phyloP scores from a whole-genome alignment of 2,797 vertebrate genomes.

The Ceryle rudis region DNA sequence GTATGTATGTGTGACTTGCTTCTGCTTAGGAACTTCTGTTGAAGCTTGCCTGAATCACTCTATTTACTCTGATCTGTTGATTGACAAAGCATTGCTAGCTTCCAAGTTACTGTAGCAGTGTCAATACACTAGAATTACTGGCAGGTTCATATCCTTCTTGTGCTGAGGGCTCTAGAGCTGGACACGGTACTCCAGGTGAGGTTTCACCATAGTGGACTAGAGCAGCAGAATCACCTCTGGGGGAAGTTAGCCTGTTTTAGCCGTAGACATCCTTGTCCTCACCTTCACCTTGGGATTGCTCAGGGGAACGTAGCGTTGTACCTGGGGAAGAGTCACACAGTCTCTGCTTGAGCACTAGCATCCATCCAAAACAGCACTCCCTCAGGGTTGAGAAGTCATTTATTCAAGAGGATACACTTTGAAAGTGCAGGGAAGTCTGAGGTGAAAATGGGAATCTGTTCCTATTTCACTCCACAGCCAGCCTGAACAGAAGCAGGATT shows the following conservation, averaged over 20 bases:
- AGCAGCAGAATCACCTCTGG: neutral
- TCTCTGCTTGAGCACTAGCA: neutral
- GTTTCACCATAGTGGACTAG: neutral
- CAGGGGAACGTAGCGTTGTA: neutral
- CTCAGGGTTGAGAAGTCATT: neutral
- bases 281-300: neutral
- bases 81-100: neutral
- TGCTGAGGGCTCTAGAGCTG: neutral
- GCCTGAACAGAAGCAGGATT: neutral
- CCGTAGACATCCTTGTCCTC: neutral
- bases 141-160: too few relatives aligned
- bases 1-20: neutral
- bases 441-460: neutral
- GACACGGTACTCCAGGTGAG: too few relatives aligned
- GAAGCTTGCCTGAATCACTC: neutral
- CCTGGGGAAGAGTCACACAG: accelerated
- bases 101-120: too few relatives aligned
- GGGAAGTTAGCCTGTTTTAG: neutral
- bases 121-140: too few relatives aligned
- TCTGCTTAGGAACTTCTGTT: neutral
- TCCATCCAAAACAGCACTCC: neutral
- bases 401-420: neutral
- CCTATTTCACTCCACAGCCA: neutral
- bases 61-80: neutral
- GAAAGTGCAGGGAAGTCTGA: neutral